Evolutionary conservation across 2,888 invertebrate species (phyloP), one percentile per base, ranked within the genome.

Genomic region (Psylliodes chrysocephalus): DNA sequence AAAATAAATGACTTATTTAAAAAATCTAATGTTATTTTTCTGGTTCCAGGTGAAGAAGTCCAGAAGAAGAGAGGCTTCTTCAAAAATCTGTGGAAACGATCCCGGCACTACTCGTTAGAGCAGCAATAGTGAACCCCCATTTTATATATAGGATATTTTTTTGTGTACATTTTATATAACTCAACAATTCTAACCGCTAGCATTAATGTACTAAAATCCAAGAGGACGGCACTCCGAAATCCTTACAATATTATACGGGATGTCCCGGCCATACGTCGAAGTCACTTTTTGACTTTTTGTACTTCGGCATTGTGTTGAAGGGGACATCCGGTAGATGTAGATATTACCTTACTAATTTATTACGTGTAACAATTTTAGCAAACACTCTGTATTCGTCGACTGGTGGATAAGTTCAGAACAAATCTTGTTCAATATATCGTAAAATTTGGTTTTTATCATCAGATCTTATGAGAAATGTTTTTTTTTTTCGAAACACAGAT

Each of bases 41-140:
- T 63, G 82, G n/a, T 82, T 74, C n/a, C 86, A 89, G 90, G 89
- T 75, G 89, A 90, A 75, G 90, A 90, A 72, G 86, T 87, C 75
- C 91, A 92, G 72, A 93, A 93, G 84, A 92, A 93, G 82, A 92
- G 92, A 83, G 92, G 94, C 70, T 93, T 94, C 83, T 94, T 94
- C 85, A 92, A 92, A 83, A 92, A 89, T 81, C 89, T 94, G 74
- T 94, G 94, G 94, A 94, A 94, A 83, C 89, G 92, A 77, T 93
- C 93, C 72, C 90, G 93, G 72, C 93, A 93, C 80, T 91, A 93
- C 81, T 94, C 94, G 70, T 84, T 93, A 82, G 94, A 94, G 83
- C 93, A 93, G 83, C 93, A 93, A 85, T 90, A 89, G 88, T 67
- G 66, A 59, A 59, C 63, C 60, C 62, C 64, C n/a, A n/a, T 64